phyloP scores from a whole-genome alignment of 2,797 vertebrate genomes.

The Cossypha niveicapilla region DNA sequence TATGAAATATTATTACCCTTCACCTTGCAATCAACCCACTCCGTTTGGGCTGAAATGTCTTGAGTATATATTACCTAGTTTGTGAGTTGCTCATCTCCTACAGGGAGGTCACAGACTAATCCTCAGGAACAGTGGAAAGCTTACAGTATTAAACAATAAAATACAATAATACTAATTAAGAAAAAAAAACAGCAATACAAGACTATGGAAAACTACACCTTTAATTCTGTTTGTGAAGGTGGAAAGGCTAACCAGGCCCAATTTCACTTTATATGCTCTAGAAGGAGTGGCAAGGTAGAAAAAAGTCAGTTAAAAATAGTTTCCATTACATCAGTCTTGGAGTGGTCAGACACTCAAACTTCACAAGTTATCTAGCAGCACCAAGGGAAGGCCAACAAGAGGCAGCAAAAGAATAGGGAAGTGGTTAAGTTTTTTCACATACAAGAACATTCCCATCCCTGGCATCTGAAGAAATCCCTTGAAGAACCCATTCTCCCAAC shows the following conservation, averaged over 20 bases:
- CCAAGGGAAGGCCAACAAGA: neutral
- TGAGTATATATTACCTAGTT: neutral
- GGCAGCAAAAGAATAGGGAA: neutral
- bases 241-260: neutral
- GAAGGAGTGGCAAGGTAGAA: neutral
- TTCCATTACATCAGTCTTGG: neutral
- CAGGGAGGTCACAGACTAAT: neutral
- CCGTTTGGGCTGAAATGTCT: neutral
- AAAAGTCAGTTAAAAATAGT: neutral
- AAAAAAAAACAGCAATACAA: accelerated
- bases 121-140: neutral
- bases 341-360: neutral
- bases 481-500: neutral
- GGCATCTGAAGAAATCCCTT: neutral
- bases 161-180: neutral
- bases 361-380: neutral
- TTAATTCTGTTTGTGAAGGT: neutral
- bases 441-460: neutral
- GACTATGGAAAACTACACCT: neutral
- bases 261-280: neutral
- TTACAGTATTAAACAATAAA: neutral
- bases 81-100: neutral
- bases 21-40: neutral
- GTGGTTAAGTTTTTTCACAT: neutral
- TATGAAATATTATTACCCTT: conserved; percentile 26